Evolutionary conservation across 2,113 vertebrate species (phyloP).

Genomic region (Gymnogyps californianus): DNA sequence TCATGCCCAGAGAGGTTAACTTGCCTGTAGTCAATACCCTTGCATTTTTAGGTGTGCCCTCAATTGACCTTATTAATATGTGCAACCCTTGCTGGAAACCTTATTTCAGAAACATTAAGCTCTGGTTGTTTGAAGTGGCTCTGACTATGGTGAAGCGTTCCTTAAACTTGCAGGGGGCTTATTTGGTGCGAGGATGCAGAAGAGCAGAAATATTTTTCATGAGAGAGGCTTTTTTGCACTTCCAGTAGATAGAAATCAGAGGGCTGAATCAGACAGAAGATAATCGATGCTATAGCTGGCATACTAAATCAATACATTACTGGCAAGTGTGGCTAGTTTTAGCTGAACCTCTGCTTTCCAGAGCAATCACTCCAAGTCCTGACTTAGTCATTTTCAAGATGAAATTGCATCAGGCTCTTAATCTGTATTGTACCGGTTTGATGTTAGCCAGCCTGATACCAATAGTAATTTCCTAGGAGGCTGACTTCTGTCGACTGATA

Average conservation of each 20-base stretch:
- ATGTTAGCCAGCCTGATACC: neutral
- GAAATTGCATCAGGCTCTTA: constrained; percentile 56
- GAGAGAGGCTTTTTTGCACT: constrained; percentile 2
- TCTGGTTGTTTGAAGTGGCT: neutral
- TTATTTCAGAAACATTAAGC: neutral
- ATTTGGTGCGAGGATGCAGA: neutral
- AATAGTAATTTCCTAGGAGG: neutral
- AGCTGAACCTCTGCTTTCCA: constrained; percentile 53
- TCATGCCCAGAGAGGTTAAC: constrained; percentile 28
- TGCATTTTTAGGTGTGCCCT: constrained; percentile 62
- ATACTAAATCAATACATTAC: constrained; percentile 65
- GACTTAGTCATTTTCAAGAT: constrained; percentile 59
- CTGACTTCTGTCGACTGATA: neutral
- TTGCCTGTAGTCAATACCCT: constrained; percentile 52
- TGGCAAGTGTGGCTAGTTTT: constrained; percentile 55
- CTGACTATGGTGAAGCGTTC: neutral
- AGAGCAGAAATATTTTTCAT: neutral
- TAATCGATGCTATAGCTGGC: constrained; percentile 42
- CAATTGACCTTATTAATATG: constrained; percentile 48
- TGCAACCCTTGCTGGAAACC: constrained; percentile 9
- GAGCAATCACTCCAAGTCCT: constrained; percentile 57
- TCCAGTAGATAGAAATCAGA: constrained; percentile 40
- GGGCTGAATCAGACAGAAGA: constrained; percentile 34
- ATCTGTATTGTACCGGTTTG: neutral
- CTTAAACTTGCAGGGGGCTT: neutral